Evolutionary conservation across 2,113 vertebrate species (phyloP).

Genomic region (Hipposideros armiger): DNA sequence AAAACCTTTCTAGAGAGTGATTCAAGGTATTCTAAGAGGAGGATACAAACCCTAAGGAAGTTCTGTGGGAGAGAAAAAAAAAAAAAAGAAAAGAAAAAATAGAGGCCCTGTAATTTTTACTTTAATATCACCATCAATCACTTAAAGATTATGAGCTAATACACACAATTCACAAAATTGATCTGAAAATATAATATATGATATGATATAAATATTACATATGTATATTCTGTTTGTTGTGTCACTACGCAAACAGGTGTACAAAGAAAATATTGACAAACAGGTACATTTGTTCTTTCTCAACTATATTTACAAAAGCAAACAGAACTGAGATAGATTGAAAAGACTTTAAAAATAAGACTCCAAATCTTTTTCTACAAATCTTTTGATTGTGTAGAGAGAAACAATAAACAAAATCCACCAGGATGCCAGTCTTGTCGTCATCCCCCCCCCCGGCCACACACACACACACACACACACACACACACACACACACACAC

Average conservation of each 20-base stretch:
- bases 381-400: neutral
- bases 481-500: no score
- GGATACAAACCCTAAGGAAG: neutral
- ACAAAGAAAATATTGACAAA: conserved; percentile 20
- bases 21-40: neutral
- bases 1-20: conserved; percentile 37
- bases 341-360: neutral
- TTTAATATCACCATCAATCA: neutral
- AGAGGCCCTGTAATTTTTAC: neutral
- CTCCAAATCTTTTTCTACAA: neutral
- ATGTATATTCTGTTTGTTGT: neutral
- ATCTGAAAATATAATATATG: neutral
- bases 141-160: neutral
- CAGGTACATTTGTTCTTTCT: neutral
- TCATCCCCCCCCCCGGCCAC: no score
- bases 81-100: neutral
- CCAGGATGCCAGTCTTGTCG: neutral
- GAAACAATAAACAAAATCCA: conserved; percentile 45
- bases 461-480: no score
- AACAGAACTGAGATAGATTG: conserved; percentile 35
- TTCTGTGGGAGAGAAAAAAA: neutral
- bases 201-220: neutral
- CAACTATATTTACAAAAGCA: conserved; percentile 14
- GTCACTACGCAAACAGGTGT: neutral
- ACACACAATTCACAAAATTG: neutral